These are phyloP conservation scores for Gonatopus flavifemur DNA, from an alignment of 1,140 invertebrate species.

Conservation along the genomic window DNA sequence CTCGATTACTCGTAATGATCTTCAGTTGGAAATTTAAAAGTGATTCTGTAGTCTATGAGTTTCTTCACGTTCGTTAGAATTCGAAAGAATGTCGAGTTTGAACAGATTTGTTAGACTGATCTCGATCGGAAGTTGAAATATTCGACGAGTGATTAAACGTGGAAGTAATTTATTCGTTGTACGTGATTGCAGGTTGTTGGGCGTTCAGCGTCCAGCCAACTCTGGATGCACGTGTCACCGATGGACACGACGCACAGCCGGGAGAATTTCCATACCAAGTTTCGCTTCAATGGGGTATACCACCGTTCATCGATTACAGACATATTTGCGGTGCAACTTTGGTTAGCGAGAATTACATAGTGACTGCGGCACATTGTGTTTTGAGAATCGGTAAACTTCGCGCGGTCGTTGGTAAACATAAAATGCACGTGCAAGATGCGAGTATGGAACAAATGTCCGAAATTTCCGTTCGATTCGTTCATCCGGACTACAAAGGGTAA, in stretches of 20 bases:
- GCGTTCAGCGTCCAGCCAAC: no score
- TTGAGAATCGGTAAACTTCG: not conserved
- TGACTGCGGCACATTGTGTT: slow-evolving; percentile 61
- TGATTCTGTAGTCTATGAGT: no score
- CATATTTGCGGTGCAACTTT: slow-evolving; percentile 62
- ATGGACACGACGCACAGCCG: slow-evolving; percentile 27
- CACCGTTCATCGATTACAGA: slow-evolving; percentile 16
- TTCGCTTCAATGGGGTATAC: slow-evolving; percentile 31
- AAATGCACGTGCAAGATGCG: not conserved
- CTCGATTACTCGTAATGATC: no score
- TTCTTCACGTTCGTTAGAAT: no score
- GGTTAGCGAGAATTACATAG: slow-evolving; percentile 47
- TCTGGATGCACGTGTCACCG: slow-evolving; percentile 33
- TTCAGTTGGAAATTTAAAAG: no score
- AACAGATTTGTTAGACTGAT: no score
- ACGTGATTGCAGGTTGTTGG: slow-evolving; percentile 10
- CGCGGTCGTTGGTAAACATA: slow-evolving; percentile 18
- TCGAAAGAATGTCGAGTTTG: no score
- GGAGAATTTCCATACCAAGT: slow-evolving; percentile 53
- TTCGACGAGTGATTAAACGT: not conserved
- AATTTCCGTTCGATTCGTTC: slow-evolving; percentile 4
- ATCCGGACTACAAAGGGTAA: slow-evolving; percentile 24
- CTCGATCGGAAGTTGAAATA: no score
- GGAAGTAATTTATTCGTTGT: not conserved
- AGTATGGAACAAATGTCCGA: not conserved